Percentiles rank a stretch among this genome's conserved stretches.
Evolutionary conservation across 2,797 vertebrate genomes (phyloP).

Genomic region (Acrossocheilus fasciatus): DNA sequence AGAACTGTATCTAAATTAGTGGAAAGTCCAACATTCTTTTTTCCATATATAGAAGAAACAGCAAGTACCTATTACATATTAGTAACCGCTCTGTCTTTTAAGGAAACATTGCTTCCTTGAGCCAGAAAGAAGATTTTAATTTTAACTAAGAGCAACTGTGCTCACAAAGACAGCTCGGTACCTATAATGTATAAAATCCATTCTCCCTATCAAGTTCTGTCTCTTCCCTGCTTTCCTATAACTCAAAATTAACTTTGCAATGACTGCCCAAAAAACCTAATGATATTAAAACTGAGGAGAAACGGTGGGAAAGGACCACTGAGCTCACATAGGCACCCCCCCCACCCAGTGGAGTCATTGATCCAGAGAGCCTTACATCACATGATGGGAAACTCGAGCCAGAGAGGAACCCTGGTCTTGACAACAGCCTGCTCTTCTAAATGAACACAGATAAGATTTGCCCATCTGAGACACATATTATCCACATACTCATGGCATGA

Average conservation of each 20-base stretch:
- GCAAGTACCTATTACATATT: neutral
- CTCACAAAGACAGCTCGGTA: neutral
- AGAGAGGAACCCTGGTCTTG: conserved; percentile 9
- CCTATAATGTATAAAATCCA: neutral
- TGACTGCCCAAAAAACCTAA: neutral
- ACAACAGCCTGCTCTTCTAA: conserved; percentile 20
- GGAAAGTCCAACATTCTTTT: neutral
- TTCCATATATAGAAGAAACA: neutral
- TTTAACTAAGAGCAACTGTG: too few relatives aligned
- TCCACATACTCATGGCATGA: neutral
- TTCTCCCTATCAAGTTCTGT: neutral
- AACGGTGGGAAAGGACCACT: conserved; percentile 5
- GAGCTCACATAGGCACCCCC: conserved; percentile 48
- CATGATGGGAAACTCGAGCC: conserved; percentile 77
- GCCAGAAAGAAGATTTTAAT: neutral
- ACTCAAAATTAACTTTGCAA: neutral
- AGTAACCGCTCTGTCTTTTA: neutral
- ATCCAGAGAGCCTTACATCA: conserved; percentile 81
- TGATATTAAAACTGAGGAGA: neutral
- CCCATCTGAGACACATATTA: conserved; percentile 32
- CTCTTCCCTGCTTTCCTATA: conserved; percentile 3
- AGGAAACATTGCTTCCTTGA: neutral
- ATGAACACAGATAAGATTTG: conserved; percentile 45
- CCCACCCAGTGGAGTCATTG: conserved; percentile 77
- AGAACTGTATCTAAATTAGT: neutral